Base-by-base conservation (phyloP, 2,797 vertebrate genomes). In the Typhlichthys eigenmanni region DNA sequence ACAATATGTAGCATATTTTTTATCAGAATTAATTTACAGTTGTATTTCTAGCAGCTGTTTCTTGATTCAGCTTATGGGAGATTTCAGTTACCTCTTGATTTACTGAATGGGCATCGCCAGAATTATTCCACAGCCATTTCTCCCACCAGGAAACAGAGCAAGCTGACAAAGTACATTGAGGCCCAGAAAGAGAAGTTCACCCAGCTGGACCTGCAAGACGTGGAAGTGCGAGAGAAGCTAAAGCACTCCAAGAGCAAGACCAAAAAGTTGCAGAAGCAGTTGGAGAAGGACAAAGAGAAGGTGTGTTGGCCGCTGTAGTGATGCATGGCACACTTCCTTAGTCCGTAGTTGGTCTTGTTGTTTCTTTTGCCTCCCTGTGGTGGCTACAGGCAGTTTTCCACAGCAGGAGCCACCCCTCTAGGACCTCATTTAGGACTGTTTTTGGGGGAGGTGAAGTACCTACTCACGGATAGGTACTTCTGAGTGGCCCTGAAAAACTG, bases 231-330 rank as follows among this genome's bases (percentile, higher is more conserved):
- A n/a, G 97, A 99, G 88, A 97, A 94, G 76, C 88, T 98, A 65
- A 98, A 98, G 84, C 90, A 98, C 86, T 91, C 85, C 51, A 95
- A 95, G 80, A 95, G 90, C 91, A 98, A 95, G 82, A 90, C 85
- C 68, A 97, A 96, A 89, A 96, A 96, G 72, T 83, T 96, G 66
- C 93, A 95, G 74, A 98, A 97, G 78, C 96, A 98, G 76, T 92
- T 98, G 74, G 92, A 95, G 57, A 99, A 98, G 77, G 96, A 99
- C 62, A 94, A 92, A 82, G 95, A 97, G 80, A 99, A 98, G 96
- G 98, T 98, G 71, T 61, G 85, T 84, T 65, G 49, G 55, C 49
- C 77, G 4, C 4, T 68, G 62, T 65, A 58, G n/a, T 53, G 29
- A 24, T 68, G 58, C 60, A 54, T 53, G 69, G 38, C 60, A 68